These are phyloP conservation scores for Timema cristinae DNA, from an alignment of 2,888 invertebrate genomes.

Conservation along the genomic window DNA sequence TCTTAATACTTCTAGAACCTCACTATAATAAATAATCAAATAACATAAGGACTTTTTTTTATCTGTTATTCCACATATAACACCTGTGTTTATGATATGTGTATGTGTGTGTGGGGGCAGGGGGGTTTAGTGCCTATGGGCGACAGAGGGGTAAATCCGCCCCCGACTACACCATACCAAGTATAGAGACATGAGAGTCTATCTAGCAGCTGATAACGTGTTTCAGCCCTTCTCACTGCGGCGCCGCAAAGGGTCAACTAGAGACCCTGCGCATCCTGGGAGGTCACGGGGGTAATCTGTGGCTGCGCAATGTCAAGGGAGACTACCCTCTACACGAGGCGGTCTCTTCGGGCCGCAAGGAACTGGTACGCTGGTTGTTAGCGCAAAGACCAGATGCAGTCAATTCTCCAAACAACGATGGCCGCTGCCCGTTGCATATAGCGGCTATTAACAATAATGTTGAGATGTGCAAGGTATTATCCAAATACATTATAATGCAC, in stretches of 20 bases:
- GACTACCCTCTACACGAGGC: slow-evolving; percentile 96
- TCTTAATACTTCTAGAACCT: too few relatives aligned
- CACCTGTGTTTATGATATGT: too few relatives aligned
- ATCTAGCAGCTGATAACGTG: too few relatives aligned
- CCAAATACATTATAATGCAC: too few relatives aligned
- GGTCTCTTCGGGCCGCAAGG: slow-evolving; percentile 83
- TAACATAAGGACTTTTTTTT: too few relatives aligned
- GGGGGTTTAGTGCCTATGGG: too few relatives aligned
- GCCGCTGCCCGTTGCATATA: slow-evolving; percentile 88
- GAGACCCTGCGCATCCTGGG: slow-evolving; percentile 76
- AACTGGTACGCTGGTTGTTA: slow-evolving; percentile 83
- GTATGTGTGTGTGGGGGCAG: too few relatives aligned
- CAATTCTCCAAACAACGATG: slow-evolving; percentile 87
- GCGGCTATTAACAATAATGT: slow-evolving; percentile 92
- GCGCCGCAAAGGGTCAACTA: slow-evolving; percentile 92
- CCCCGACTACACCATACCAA: too few relatives aligned
- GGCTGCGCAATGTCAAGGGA: slow-evolving; percentile 88
- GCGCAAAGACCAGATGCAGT: slow-evolving; percentile 77
- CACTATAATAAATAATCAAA: too few relatives aligned
- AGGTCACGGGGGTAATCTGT: slow-evolving; percentile 79
- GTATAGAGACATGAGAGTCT: too few relatives aligned
- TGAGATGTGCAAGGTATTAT: slow-evolving; percentile 76
- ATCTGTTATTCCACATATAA: too few relatives aligned
- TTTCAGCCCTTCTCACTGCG: slow-evolving; percentile 80
- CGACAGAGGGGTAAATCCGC: too few relatives aligned